phyloP scores from a whole-genome alignment of 2,888 invertebrate species.

The Synergus japonicus region DNA sequence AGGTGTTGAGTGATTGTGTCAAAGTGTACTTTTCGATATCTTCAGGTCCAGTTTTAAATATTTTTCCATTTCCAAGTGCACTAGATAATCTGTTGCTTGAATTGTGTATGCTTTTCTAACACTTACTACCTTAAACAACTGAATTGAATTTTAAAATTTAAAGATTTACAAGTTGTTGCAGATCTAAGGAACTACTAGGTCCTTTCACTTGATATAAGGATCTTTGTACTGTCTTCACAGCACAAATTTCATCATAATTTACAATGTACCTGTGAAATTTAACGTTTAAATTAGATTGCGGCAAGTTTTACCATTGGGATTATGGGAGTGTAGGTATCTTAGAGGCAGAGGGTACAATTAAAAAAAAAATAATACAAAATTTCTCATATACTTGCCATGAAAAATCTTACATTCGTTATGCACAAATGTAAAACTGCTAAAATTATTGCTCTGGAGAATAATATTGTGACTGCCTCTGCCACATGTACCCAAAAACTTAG shows the following conservation, averaged over 20 bases:
- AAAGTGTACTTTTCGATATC: constrained; percentile 1
- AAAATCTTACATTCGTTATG: background rate
- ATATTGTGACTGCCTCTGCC: background rate
- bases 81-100: background rate
- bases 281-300: background rate
- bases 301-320: background rate
- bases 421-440: background rate
- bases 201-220: background rate
- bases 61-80: background rate
- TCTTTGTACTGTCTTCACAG: background rate
- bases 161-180: background rate
- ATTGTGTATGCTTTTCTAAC: background rate
- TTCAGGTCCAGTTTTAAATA: background rate
- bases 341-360: background rate
- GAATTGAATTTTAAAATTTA: background rate
- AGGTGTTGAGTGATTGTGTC: constrained; percentile 9
- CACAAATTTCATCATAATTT: background rate
- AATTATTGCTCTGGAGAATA: background rate
- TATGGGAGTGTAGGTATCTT: background rate
- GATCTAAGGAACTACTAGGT: background rate
- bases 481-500: background rate
- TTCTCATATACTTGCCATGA: background rate
- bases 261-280: background rate
- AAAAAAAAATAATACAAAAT: background rate
- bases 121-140: background rate